Base-by-base conservation (phyloP, 2,888 invertebrate species). In the Melieria omissa region DNA sequence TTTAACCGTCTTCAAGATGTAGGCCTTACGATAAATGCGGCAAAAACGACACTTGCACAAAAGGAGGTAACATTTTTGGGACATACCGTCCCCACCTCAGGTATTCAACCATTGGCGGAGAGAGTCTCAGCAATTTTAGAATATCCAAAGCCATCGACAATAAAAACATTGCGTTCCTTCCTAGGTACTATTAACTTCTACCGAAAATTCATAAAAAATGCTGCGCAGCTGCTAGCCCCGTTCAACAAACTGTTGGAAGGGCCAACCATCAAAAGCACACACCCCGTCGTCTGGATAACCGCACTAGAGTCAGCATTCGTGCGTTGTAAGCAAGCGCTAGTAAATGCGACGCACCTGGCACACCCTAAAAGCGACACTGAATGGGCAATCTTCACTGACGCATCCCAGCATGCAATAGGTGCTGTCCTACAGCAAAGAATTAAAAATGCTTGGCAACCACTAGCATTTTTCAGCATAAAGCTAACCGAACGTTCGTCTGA, bases 141-240 rank as follows among this genome's bases (percentile, higher is more conserved):
- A 47, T 62, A n/a, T 12, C 62, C 44, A 4, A 61, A 45, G 9
- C 61, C 61, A n/a, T n/a, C 61, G 8, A 45, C 61, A 45, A 62
- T 62, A 4, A 44, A 44, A 61, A 61, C n/a, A 6, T 9, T 44
- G n/a, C 45, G 45, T n/a, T 14, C 29, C 7, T 46, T 61, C 14
- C 45, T 42, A 42, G 61, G 45, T 5, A 61, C 61, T 4, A 12
- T 45, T 6, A 41, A 60, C 5, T 60, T 60, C 45, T 62, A 62
- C 16, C 46, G 62, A n/a, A 62, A 62, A 46, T 62, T 62, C 29
- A 62, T 46, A 16, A 62, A 62, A 42, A 62, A 62, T 8, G 62
- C 62, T 3, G 62, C 62, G 3, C 5, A 42, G 47, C 29, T 62
- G 10, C 14, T 47, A 8, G 42, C 8, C 14, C 62, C 62, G 4